Percentiles rank a stretch among this genome's conserved stretches.
Conservation (phyloP, 2,888 invertebrate species). For the Rugalucina vietnamica region DNA sequence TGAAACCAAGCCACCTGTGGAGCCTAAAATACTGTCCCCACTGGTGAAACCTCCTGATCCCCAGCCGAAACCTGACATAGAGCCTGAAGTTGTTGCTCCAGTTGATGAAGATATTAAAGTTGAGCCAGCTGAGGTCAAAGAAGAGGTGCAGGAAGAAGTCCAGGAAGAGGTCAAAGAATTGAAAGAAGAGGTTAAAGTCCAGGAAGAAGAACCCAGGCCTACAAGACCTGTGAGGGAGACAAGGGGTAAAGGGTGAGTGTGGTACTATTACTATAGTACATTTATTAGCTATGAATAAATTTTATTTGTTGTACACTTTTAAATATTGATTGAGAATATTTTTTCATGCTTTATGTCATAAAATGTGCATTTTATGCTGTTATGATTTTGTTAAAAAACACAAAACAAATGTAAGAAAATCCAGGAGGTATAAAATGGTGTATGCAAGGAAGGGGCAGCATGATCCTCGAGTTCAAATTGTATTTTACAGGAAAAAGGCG, state of each 20-base stretch:
- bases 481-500: constrained; percentile 67
- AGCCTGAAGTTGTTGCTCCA: background rate
- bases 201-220: constrained; percentile 27
- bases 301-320: too few relatives aligned
- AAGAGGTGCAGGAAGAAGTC: background rate
- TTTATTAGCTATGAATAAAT: too few relatives aligned
- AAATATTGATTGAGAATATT: too few relatives aligned
- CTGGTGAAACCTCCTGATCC: too few relatives aligned
- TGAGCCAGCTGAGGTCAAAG: background rate
- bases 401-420: too few relatives aligned
- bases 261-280: too few relatives aligned
- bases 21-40: background rate
- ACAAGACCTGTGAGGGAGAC: constrained; percentile 16
- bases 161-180: constrained; percentile 89
- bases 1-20: background rate
- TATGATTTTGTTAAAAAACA: too few relatives aligned
- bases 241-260: constrained; percentile 27
- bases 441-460: too few relatives aligned
- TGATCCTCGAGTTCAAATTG: too few relatives aligned
- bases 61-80: background rate
- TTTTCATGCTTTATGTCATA: too few relatives aligned
- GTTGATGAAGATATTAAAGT: background rate
- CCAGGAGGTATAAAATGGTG: too few relatives aligned
- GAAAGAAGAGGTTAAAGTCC: constrained; percentile 86
- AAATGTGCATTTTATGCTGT: too few relatives aligned